These are phyloP conservation scores for Hirtodrosophila duncani DNA, from an alignment of 2,888 invertebrate species.

Conservation along the genomic window DNA sequence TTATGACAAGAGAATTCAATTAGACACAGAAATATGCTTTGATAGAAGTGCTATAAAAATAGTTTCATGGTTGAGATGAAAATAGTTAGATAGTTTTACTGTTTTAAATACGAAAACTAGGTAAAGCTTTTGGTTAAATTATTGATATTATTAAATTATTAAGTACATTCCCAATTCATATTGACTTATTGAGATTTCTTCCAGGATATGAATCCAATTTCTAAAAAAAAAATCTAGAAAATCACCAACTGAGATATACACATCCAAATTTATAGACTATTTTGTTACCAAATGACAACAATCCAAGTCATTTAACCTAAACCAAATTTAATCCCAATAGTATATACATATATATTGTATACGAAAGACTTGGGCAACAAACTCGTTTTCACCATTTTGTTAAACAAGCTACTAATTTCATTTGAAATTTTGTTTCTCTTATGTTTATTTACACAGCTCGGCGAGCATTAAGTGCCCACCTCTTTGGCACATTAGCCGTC, in stretches of 20 bases:
- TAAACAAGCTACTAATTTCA: conserved; percentile 50
- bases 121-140: too few relatives aligned
- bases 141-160: too few relatives aligned
- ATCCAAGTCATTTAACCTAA: background rate
- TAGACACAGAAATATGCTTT: conserved; percentile 34
- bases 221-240: too few relatives aligned
- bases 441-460: conserved; percentile 63
- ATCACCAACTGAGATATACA: too few relatives aligned
- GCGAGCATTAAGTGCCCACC: conserved; percentile 62
- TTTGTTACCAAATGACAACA: background rate
- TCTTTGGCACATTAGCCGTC: conserved; percentile 59
- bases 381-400: conserved; percentile 40
- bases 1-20: conserved; percentile 63
- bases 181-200: too few relatives aligned
- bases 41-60: too few relatives aligned
- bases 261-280: too few relatives aligned
- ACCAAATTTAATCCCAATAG: background rate
- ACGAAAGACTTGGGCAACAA: conserved; percentile 51
- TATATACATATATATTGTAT: conserved; percentile 2
- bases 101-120: too few relatives aligned
- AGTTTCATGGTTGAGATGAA: too few relatives aligned
- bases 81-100: too few relatives aligned
- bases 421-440: conserved; percentile 38
- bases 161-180: too few relatives aligned
- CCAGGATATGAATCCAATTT: too few relatives aligned